A percentile compares a stretch with the other conserved stretches of the same genome.
These are phyloP conservation scores for Omphaloscelis lunosa DNA, from an alignment of 2,888 invertebrate genomes.

Conservation along the genomic window DNA sequence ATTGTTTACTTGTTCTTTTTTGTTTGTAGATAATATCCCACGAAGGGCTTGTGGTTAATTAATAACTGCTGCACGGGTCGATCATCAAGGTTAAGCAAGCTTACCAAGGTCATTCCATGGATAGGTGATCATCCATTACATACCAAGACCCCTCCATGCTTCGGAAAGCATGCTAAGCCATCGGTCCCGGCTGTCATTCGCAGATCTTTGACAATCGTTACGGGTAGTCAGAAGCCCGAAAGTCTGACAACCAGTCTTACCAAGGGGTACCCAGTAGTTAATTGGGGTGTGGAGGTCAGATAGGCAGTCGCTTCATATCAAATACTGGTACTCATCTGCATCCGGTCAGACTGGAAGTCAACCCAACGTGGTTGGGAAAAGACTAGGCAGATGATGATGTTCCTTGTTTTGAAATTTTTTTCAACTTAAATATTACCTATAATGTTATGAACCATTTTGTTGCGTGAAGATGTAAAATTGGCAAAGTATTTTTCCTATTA, in stretches of 20 bases:
- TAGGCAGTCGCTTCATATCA: background rate
- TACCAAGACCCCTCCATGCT: too few relatives aligned
- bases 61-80: background rate
- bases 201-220: background rate
- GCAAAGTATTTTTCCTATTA: background rate
- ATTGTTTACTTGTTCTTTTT: conserved; percentile 6
- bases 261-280: background rate
- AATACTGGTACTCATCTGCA: background rate
- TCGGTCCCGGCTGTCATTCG: background rate
- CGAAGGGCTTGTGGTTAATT: background rate
- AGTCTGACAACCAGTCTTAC: background rate
- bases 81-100: background rate
- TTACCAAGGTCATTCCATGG: background rate
- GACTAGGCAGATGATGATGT: background rate
- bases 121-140: background rate
- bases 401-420: background rate
- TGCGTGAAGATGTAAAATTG: background rate
- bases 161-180: background rate
- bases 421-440: background rate
- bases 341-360: background rate
- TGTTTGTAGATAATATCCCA: background rate
- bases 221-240: too few relatives aligned
- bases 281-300: background rate
- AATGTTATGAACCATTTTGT: background rate
- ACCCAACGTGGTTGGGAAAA: background rate